Evolutionary conservation across 2,888 invertebrate genomes (phyloP), one percentile per base, ranked within the genome.

Genomic region (Germaria angustata): DNA sequence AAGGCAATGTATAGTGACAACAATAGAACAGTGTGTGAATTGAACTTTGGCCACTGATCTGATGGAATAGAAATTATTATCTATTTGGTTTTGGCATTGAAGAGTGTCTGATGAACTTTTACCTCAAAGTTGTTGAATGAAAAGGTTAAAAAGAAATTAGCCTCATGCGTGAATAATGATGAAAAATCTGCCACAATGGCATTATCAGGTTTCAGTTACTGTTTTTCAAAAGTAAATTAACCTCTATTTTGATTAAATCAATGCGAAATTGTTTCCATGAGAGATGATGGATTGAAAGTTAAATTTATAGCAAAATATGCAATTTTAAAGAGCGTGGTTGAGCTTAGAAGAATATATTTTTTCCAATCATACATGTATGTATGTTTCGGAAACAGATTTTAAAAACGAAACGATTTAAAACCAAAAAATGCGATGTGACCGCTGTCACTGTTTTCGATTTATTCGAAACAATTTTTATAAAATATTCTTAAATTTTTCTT

Each of bases 91-190:
- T 24, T 49, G 55, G n/a, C 46, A 55, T 66, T 75, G 32, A 57
- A 28, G 32, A 32, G 22, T 59, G 68, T 76, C 51, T 68, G 24
- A 68, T 77, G 76, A 77, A 68, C 76, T 77, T 77, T 68, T 59
- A 51, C 39, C 59, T 32, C 20, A 57, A 39, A 63, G 28, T 39
- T 4, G 57, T 49, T n/a, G 11, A 61, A 15, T 41, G 28, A 22
- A 9, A 11, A 17, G 17, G 32, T 66, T 22, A 6, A 36, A 51
- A 22, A 36, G 13, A 55, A 32, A 55, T 17, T 17, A 28, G 13
- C 11, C 22, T n/a, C n/a, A n/a, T n/a, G n/a, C n/a, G n/a, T n/a
- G n/a, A n/a, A n/a, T n/a, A n/a, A n/a, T n/a, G n/a, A n/a, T n/a
- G n/a, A n/a, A n/a, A n/a, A n/a, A n/a, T 39, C 17, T 53, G 28